phyloP scores from a whole-genome alignment of 2,888 invertebrate species.

The Amiota minor region DNA sequence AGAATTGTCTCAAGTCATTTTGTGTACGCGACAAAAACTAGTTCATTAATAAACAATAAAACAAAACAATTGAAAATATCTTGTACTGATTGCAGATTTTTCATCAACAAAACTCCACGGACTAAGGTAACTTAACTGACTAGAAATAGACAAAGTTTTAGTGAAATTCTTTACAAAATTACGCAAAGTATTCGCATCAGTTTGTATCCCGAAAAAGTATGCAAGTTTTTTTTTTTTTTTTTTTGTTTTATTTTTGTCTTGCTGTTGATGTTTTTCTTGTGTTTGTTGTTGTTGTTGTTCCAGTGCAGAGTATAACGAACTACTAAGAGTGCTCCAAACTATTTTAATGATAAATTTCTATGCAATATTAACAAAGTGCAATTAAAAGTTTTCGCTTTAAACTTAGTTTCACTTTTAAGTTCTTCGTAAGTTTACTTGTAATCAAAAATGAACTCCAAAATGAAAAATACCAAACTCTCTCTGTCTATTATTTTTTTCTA shows the following conservation, averaged over 20 bases:
- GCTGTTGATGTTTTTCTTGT: background rate
- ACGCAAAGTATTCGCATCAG: constrained; percentile 13
- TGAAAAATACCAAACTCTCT: constrained; percentile 3
- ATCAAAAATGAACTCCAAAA: constrained; percentile 22
- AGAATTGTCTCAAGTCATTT: too few species aligned
- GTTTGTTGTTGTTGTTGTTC: background rate
- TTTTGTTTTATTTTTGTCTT: too few species aligned
- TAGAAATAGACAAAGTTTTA: too few species aligned
- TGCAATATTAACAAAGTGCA: constrained; percentile 46
- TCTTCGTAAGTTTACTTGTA: constrained; percentile 25
- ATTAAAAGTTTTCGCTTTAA: constrained; percentile 51
- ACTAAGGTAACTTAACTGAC: too few species aligned
- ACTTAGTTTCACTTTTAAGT: background rate
- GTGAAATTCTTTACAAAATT: constrained; percentile 2
- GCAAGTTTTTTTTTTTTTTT: background rate
- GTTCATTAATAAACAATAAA: too few species aligned
- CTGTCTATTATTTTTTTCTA: background rate
- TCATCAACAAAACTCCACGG: too few species aligned
- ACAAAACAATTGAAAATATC: too few species aligned
- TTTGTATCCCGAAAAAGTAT: constrained; percentile 18
- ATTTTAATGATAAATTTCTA: constrained; percentile 53
- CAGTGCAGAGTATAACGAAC: background rate
- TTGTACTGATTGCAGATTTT: too few species aligned
- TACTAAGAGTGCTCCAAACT: constrained; percentile 38
- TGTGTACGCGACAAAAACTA: too few species aligned